Evolutionary conservation across 2,888 invertebrate genomes (phyloP).

Genomic region (Dryomyza anilis): DNA sequence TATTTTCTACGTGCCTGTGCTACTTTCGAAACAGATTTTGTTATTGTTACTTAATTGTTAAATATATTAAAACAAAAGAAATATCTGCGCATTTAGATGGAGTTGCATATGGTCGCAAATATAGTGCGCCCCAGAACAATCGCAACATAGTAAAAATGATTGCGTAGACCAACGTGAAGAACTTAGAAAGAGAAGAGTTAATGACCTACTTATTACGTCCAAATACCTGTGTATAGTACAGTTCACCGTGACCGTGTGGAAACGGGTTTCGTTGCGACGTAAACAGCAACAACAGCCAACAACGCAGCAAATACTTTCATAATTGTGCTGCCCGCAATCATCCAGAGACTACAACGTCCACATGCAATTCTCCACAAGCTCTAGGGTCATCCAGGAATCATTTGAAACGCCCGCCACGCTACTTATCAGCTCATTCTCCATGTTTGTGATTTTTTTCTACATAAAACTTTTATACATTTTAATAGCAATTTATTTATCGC

Average conservation of each 20-base stretch:
- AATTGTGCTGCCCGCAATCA: too few species aligned
- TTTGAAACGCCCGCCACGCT: slow-evolving; percentile 52
- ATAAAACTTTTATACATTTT: slow-evolving; percentile 57
- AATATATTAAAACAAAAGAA: too few species aligned
- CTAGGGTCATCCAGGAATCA: slow-evolving; percentile 45
- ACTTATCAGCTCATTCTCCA: slow-evolving; percentile 54
- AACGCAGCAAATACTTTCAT: too few species aligned
- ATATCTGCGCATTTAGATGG: too few species aligned
- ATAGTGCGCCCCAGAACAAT: too few species aligned
- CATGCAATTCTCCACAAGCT: slow-evolving; percentile 38
- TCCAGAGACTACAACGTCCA: slow-evolving; percentile 7
- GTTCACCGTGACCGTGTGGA: not conserved
- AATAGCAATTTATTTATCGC: slow-evolving; percentile 54
- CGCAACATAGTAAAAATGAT: too few species aligned
- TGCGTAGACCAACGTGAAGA: not conserved
- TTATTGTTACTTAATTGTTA: too few species aligned
- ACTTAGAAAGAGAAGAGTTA: not conserved
- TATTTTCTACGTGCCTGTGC: not conserved
- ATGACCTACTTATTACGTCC: slow-evolving; percentile 2
- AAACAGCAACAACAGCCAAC: too few species aligned
- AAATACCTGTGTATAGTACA: not conserved
- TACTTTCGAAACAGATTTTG: too few species aligned
- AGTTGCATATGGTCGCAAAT: too few species aligned
- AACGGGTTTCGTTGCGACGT: not conserved
- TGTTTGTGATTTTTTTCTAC: slow-evolving; percentile 59